Base-by-base conservation (phyloP, 2,797 vertebrate genomes). In the Manis crassicaudata region DNA sequence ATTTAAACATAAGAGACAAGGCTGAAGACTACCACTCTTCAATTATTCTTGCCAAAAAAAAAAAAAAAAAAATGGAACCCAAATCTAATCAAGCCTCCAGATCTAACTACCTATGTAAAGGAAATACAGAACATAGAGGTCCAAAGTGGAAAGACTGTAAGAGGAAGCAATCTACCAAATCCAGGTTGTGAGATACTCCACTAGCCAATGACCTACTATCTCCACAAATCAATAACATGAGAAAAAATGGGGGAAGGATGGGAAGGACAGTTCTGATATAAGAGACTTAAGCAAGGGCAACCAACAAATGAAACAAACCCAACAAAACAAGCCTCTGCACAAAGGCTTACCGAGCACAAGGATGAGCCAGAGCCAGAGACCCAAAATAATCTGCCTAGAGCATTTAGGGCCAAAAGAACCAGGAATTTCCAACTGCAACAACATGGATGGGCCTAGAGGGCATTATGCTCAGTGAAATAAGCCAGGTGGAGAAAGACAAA, bases 71-170 rank as follows among this genome's bases (percentile, higher is more conserved):
- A 35, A 27, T 56, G 29, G 29, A 86, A 20, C 32, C 43, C 50
- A 90, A 80, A 68, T 37, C 7, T 46, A 75, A 91, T 70, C 7
- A 89, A 89, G n/a, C 50, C 40, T 81, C 79, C 7, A 86, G 50
- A 58, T 46, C 23, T 67, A 79, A 21, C 54, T 8, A 72, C 23
- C n/a, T 40, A 7, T 35, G 65, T 40, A 21, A 16, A 77, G 56
- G 40, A 90, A 62, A 54, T 14, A 32, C 25, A 76, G 35, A 23
- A 23, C 52, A 68, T 18, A 32, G 65, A 92, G 25, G 4, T 3
- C 46, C 65, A 63, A 58, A 76, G 37, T 35, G 35, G 67, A 60
- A 90, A 84, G n/a, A 37, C 63, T 27, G 8, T 21, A 46, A 32
- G 25, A 87, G 54, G 21, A 65, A 54, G 50, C 35, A 54, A 40